phyloP scores from a whole-genome alignment of 2,888 invertebrate genomes.

The Anagyrus pseudococci region DNA sequence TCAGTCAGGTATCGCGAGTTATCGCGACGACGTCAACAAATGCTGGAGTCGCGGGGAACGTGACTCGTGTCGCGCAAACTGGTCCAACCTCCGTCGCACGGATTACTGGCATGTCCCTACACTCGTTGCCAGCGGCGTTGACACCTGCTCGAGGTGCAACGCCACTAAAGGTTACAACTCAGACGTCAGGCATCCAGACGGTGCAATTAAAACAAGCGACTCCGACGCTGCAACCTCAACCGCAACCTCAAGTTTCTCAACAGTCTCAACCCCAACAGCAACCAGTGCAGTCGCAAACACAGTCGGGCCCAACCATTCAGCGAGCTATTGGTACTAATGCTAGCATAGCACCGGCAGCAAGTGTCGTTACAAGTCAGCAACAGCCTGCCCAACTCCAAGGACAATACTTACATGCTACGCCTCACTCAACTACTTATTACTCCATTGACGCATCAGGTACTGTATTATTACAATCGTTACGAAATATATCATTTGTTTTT shows the following conservation, averaged over 20 bases:
- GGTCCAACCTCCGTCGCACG: slow-evolving; percentile 54
- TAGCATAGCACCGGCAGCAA: slow-evolving; percentile 43
- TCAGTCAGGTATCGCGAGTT: slow-evolving; percentile 54
- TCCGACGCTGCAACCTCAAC: slow-evolving; percentile 18
- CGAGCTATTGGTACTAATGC: slow-evolving; percentile 32
- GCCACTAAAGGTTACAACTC: slow-evolving; percentile 51
- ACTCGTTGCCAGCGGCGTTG: slow-evolving; percentile 54
- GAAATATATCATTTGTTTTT: too few relatives aligned
- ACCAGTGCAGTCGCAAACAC: not conserved
- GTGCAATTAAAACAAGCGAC: slow-evolving; percentile 53
- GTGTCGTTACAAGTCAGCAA: slow-evolving; percentile 41
- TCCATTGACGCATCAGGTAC: slow-evolving; percentile 56
- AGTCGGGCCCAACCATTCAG: slow-evolving; percentile 19
- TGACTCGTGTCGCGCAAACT: slow-evolving; percentile 47
- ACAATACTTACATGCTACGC: slow-evolving; percentile 51
- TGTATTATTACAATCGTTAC: not conserved
- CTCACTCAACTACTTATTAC: slow-evolving; percentile 55
- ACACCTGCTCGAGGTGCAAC: slow-evolving; percentile 51
- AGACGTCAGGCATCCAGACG: slow-evolving; percentile 47
- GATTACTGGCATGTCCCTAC: slow-evolving; percentile 57
- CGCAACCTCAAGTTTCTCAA: slow-evolving; percentile 14
- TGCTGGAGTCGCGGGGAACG: slow-evolving; percentile 48
- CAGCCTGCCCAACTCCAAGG: slow-evolving; percentile 50
- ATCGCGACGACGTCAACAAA: slow-evolving; percentile 55
- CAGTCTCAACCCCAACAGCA: slow-evolving; percentile 32